Evolutionary conservation across 2,113 vertebrate genomes (phyloP).

Genomic region (Strix aluco): DNA sequence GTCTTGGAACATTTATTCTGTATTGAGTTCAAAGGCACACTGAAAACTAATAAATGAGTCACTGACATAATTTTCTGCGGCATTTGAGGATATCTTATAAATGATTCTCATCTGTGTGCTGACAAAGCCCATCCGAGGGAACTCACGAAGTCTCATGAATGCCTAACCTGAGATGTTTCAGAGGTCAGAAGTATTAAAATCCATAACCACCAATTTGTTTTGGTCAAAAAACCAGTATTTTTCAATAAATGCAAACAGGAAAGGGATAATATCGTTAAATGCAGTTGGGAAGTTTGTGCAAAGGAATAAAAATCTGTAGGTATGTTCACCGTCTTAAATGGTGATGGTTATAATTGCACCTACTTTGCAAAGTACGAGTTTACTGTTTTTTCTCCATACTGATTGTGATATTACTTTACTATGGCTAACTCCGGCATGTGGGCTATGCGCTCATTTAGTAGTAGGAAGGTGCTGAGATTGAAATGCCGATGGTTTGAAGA

Average conservation of each 20-base stretch:
- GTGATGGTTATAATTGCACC: neutral
- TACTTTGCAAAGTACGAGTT: neutral
- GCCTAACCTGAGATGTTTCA: neutral
- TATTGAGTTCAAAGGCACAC: neutral
- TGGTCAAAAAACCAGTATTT: neutral
- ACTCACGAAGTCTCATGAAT: neutral
- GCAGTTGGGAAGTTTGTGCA: neutral
- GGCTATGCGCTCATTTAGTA: neutral
- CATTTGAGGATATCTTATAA: neutral
- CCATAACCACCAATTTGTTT: neutral
- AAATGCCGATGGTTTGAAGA: neutral
- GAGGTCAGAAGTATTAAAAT: neutral
- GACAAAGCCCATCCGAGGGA: rapidly evolving
- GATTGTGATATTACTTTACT: neutral
- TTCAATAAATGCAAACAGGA: neutral
- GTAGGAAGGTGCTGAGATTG: neutral
- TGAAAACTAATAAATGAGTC: neutral
- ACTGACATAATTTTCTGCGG: neutral
- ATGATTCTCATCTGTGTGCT: neutral
- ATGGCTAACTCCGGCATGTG: neutral
- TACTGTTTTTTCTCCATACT: neutral
- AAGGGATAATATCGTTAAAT: neutral
- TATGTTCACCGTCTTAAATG: neutral
- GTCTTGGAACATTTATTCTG: neutral
- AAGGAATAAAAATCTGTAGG: neutral